Evolutionary conservation across 1,140 invertebrate genomes (phyloP).

Genomic region (Calephelis nemesis): DNA sequence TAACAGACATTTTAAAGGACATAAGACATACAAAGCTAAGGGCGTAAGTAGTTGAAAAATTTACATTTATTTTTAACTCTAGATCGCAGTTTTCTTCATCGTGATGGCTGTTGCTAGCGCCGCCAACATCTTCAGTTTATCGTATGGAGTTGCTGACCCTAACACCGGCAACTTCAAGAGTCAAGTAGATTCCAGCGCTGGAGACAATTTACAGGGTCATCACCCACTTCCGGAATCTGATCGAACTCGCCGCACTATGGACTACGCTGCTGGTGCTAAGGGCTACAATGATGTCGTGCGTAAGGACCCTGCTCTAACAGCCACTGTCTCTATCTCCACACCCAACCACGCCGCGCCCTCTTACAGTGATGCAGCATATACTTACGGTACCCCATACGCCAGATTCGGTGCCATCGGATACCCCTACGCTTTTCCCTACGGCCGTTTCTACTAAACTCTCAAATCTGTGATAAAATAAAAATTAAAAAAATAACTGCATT

Average conservation of each 20-base stretch:
- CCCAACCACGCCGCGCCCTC: constrained; percentile 31
- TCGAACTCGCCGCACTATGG: constrained; percentile 65
- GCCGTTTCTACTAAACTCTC: constrained; percentile 25
- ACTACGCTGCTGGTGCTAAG: constrained; percentile 67
- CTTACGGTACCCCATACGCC: constrained; percentile 24
- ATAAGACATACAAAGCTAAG: no score
- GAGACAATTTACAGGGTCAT: constrained; percentile 78
- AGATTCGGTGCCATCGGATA: constrained; percentile 29
- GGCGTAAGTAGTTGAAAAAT: no score
- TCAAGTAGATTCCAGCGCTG: constrained; percentile 71
- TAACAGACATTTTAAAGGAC: no score
- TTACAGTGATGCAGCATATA: constrained; percentile 26
- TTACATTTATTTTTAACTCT: not conserved
- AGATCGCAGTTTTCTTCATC: constrained; percentile 53
- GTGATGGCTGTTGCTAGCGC: constrained; percentile 41
- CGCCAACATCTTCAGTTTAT: constrained; percentile 33
- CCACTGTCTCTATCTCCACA: not conserved
- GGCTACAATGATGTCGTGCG: constrained; percentile 74
- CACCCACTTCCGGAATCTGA: constrained; percentile 66
- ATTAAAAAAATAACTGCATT: no score
- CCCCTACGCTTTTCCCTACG: constrained; percentile 29
- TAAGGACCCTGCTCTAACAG: constrained; percentile 52
- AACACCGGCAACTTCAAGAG: constrained; percentile 78
- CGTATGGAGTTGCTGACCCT: constrained; percentile 48
- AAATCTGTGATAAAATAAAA: no score